A percentile compares a stretch with the other conserved stretches of the same genome.
phyloP scores from a whole-genome alignment of 1,140 invertebrate genomes.

The Pseudomyrmex dendroicus region DNA sequence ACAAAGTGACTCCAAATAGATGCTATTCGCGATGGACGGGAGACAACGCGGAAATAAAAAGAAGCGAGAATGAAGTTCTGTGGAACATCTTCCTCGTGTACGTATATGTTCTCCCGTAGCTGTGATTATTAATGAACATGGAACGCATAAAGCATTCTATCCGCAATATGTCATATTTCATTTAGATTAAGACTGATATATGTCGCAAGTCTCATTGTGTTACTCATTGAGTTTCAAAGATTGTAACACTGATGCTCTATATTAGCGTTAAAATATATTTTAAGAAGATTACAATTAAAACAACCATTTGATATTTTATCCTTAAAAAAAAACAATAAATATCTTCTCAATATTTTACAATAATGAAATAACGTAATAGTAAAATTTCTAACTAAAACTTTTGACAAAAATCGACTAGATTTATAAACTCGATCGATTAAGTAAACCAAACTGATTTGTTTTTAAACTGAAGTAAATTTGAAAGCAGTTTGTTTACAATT shows the following conservation, averaged over 20 bases:
- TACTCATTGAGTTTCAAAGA: background rate
- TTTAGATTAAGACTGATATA: background rate
- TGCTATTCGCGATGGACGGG: constrained; percentile 15
- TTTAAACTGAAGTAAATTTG: too few relatives aligned
- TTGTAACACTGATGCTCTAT: background rate
- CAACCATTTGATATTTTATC: background rate
- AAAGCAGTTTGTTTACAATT: too few relatives aligned
- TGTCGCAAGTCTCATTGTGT: background rate
- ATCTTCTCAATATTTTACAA: too few relatives aligned
- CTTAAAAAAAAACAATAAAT: too few relatives aligned
- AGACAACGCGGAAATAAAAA: background rate
- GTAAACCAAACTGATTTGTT: too few relatives aligned
- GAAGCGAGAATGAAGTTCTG: background rate
- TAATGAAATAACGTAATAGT: background rate
- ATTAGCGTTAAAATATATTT: background rate
- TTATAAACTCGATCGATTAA: too few relatives aligned
- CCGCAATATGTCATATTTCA: background rate
- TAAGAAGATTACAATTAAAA: background rate
- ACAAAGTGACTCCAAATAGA: constrained; percentile 23
- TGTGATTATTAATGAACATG: constrained; percentile 27
- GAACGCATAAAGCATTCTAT: constrained; percentile 1
- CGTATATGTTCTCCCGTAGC: background rate
- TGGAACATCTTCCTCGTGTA: background rate
- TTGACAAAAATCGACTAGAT: constrained; percentile 15
- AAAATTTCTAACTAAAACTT: constrained; percentile 26